Base-by-base conservation (phyloP, 2,888 invertebrate genomes). In the Merodon equestris region DNA sequence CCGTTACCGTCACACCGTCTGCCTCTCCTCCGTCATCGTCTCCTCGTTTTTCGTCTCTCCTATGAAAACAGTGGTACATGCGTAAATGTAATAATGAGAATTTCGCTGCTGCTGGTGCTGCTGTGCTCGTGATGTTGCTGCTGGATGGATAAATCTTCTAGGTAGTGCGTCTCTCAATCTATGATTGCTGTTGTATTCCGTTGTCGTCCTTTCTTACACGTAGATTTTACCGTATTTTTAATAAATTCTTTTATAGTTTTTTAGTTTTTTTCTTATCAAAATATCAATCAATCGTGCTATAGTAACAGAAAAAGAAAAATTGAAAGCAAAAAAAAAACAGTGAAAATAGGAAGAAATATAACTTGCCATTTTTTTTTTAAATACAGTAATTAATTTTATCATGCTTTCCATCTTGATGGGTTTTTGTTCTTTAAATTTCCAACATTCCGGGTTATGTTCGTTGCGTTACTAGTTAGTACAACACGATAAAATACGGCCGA, bases 201-300 rank as follows among this genome's bases (percentile, higher is more conserved):
- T 82, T 82, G 82, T 83, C 82, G 84, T 83, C 84, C 84, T 83
- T 84, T 82, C 83, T 83, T 83, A 83, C 81, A 82, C 83, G 84
- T 83, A 83, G 83, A 82, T 82, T 77, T 77, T 72, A 68, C 79
- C 73, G 70, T 73, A 73, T 74, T 70, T 68, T 70, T 72, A 44
- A 27, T 27, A 27, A 2, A 27, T 27, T 27, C 7, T 27, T 27
- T 4, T n/a, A n/a, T n/a, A n/a, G n/a, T n/a, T n/a, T 27, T 27
- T 27, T 27, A 2, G 7, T 27, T 27, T 56, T 36, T 70, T 74
- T 70, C 74, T 74, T 27, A 27, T 36, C 45, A 70, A 40, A 68
- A 68, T 64, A 56, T 36, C 17, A 64, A 27, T 27, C 7, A 27
- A 27, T 27, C n/a, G n/a, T n/a, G 7, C 27, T 27, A 27, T 27